A percentile compares a stretch with the other conserved stretches of the same genome.
phyloP scores from a whole-genome alignment of 2,797 vertebrate genomes.

The Pterois miles region DNA sequence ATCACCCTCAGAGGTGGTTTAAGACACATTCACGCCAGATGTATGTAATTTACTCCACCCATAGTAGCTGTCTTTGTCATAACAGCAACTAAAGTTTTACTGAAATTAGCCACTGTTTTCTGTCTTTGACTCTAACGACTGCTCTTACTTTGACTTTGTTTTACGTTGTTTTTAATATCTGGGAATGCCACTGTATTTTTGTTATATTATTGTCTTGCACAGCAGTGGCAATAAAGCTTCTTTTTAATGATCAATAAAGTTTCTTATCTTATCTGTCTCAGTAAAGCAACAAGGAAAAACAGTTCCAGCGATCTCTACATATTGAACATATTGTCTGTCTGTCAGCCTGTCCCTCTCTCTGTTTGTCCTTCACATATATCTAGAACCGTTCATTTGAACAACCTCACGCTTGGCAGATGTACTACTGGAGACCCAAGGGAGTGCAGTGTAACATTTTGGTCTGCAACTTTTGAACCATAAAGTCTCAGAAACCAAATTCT shows the following conservation, averaged over 20 bases:
- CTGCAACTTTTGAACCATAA: too few species aligned
- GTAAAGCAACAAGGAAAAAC: background rate
- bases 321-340: too few species aligned
- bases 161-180: background rate
- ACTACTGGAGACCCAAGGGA: rapidly evolving
- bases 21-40: background rate
- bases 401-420: too few species aligned
- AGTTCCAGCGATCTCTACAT: background rate
- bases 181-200: background rate
- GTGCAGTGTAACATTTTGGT: too few species aligned
- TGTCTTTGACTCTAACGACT: background rate
- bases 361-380: too few species aligned
- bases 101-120: background rate
- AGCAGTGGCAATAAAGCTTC: too few species aligned
- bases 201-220: background rate
- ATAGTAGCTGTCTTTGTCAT: background rate
- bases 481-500: too few species aligned
- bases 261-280: background rate
- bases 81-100: background rate
- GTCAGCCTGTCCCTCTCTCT: too few species aligned
- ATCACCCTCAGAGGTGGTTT: background rate
- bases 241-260: too few species aligned
- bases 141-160: background rate
- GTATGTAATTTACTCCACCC: background rate
- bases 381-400: too few species aligned